phyloP scores from a whole-genome alignment of 2,113 vertebrate genomes.

The Menidia beryllina region DNA sequence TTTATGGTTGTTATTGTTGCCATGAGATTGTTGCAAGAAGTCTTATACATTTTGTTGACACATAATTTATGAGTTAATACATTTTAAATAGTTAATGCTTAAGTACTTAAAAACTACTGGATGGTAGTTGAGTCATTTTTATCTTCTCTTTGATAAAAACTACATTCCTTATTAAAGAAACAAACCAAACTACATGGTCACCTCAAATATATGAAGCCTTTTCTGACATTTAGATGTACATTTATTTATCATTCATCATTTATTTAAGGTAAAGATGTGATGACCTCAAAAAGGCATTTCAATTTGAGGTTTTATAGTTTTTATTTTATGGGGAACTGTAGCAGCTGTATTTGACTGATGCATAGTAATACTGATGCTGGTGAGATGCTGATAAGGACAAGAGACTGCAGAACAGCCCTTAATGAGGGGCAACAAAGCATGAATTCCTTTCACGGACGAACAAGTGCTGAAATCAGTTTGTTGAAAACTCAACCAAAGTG shows the following conservation, averaged over 20 bases:
- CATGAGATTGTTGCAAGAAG: not conserved
- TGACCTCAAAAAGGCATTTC: slow-evolving; percentile 11
- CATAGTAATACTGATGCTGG: slow-evolving; percentile 31
- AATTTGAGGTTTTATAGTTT: slow-evolving; percentile 17
- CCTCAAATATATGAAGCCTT: not conserved
- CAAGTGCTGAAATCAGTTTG: slow-evolving; percentile 52
- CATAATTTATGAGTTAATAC: too few species aligned
- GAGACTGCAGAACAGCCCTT: slow-evolving; percentile 18
- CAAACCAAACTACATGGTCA: not conserved
- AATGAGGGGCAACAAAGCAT: slow-evolving; percentile 44
- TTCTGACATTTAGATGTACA: not conserved
- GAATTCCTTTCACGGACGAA: slow-evolving; percentile 40
- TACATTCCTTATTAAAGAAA: not conserved
- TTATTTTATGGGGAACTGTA: not conserved
- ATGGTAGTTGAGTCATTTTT: not conserved
- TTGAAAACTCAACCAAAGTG: slow-evolving; percentile 50
- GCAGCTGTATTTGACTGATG: slow-evolving; percentile 22
- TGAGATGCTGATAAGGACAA: slow-evolving; percentile 15
- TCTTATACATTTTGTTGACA: not conserved
- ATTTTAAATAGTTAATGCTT: not conserved
- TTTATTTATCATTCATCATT: not conserved
- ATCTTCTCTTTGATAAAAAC: not conserved
- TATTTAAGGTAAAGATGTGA: not conserved
- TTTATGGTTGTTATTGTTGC: not conserved
- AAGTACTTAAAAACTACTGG: not conserved